A percentile compares a stretch with the other conserved stretches of the same genome.
phyloP scores from a whole-genome alignment of 2,797 vertebrate genomes.

The Columba guinea region DNA sequence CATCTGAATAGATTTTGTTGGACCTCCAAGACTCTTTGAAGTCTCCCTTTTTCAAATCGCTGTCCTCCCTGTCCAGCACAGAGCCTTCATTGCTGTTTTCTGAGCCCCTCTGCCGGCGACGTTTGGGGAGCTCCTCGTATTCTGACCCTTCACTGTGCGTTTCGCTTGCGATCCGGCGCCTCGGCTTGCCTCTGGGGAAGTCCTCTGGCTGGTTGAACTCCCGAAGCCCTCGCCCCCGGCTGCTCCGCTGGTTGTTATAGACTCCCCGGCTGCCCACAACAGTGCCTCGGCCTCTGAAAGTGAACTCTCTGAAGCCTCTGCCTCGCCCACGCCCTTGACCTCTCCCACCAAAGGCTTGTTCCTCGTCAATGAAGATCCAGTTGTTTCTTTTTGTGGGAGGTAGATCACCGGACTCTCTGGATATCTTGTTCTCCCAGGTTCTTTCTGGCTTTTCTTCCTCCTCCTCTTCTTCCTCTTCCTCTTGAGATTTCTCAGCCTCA shows the following conservation, averaged over 20 bases:
- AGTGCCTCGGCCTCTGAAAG: slow-evolving; percentile 80
- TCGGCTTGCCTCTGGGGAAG: slow-evolving; percentile 87
- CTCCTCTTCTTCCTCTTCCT: slow-evolving; percentile 78
- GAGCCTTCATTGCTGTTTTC: slow-evolving; percentile 82
- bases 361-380: slow-evolving; percentile 98
- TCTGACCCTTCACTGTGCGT: slow-evolving; percentile 95
- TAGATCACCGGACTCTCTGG: slow-evolving; percentile 80
- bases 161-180: slow-evolving; percentile 93
- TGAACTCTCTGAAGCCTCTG: slow-evolving; percentile 90
- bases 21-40: slow-evolving; percentile 94
- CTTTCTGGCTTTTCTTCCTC: slow-evolving; percentile 80
- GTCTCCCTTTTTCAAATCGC: slow-evolving; percentile 82
- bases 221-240: slow-evolving; percentile 83
- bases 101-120: slow-evolving; percentile 87
- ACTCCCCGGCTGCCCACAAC: slow-evolving; percentile 64
- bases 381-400: slow-evolving; percentile 90
- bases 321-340: slow-evolving; percentile 86
- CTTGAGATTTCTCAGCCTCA: slow-evolving; percentile 79
- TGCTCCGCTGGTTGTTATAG: slow-evolving; percentile 76
- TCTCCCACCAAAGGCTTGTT: slow-evolving; percentile 92
- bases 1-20: slow-evolving; percentile 89
- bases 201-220: slow-evolving; percentile 88
- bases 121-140: slow-evolving; percentile 96
- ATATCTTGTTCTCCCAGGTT: slow-evolving; percentile 81
- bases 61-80: slow-evolving; percentile 75